Percentiles rank a stretch among this genome's conserved stretches.
Evolutionary conservation across 2,888 invertebrate genomes (phyloP).

Genomic region (Lycaena phlaeas): DNA sequence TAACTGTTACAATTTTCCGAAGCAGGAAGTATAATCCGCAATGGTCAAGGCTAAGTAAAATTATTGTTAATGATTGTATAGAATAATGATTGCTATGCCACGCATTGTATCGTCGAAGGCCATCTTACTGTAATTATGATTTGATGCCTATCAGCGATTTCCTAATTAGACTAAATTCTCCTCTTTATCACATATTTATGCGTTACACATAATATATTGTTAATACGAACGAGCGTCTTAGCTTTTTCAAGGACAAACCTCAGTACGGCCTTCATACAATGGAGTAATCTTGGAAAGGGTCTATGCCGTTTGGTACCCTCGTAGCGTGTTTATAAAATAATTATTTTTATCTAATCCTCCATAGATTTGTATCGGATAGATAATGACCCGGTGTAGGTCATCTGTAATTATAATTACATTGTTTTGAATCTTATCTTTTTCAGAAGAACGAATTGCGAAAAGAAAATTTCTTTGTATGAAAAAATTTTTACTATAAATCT

Average conservation of each 20-base stretch:
- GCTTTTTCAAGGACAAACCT: too few relatives aligned
- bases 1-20: conserved; percentile 66
- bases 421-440: background rate
- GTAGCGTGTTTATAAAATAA: background rate
- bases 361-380: background rate
- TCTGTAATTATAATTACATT: conserved; percentile 5
- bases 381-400: conserved; percentile 2
- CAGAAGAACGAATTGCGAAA: background rate
- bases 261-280: too few relatives aligned
- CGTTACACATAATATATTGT: background rate
- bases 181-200: background rate
- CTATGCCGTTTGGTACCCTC: too few relatives aligned
- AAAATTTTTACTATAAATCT: background rate
- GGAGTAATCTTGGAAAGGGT: too few relatives aligned
- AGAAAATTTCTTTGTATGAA: too few relatives aligned
- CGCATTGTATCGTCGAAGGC: conserved; percentile 2
- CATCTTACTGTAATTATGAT: background rate
- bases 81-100: conserved; percentile 1
- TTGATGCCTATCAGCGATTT: conserved; percentile 1
- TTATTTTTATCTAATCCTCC: background rate
- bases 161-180: conserved; percentile 1
- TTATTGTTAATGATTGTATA: conserved; percentile 25
- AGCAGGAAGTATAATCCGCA: conserved; percentile 57
- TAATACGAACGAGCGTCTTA: background rate
- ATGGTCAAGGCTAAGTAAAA: conserved; percentile 55